phyloP scores from a whole-genome alignment of 64 coral and sea anemone genomes.

The Stylophora pistillata region DNA sequence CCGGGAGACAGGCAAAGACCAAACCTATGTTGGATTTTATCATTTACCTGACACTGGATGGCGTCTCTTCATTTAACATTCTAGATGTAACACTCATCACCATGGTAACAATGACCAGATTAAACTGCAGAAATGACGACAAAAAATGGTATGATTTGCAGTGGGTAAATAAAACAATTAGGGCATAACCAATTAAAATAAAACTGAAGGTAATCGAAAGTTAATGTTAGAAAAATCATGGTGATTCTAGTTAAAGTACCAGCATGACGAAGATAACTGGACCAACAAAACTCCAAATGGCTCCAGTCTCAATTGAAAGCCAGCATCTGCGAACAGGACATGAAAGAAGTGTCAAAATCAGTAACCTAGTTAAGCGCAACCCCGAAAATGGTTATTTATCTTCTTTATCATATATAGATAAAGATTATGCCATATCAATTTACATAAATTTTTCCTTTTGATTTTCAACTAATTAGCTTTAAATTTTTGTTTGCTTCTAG shows the following conservation, averaged over 20 bases:
- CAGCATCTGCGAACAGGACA: conserved; percentile 34
- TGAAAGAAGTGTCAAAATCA: not conserved
- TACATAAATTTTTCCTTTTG: no score
- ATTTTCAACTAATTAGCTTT: no score
- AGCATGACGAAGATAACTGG: conserved; percentile 29
- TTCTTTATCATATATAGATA: no score
- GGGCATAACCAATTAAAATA: no score
- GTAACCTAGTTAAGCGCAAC: not conserved
- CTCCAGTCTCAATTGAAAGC: conserved; percentile 57
- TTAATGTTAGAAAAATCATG: no score
- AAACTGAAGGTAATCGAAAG: not conserved
- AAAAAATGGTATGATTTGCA: no score
- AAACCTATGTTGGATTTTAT: not conserved
- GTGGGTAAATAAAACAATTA: no score
- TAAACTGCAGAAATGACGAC: conserved; percentile 11
- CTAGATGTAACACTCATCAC: conserved; percentile 52
- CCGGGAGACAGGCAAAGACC: not conserved
- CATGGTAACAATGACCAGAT: conserved; percentile 41
- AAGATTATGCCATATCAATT: no score
- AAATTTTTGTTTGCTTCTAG: no score
- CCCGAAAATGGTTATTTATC: no score
- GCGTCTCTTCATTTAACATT: conserved; percentile 55
- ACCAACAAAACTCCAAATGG: conserved; percentile 67
- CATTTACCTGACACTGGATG: conserved; percentile 25
- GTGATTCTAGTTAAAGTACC: conserved; percentile 13